These are phyloP conservation scores for Drosophila asahinai DNA, from an alignment of 1,140 invertebrate genomes.

Conservation along the genomic window DNA sequence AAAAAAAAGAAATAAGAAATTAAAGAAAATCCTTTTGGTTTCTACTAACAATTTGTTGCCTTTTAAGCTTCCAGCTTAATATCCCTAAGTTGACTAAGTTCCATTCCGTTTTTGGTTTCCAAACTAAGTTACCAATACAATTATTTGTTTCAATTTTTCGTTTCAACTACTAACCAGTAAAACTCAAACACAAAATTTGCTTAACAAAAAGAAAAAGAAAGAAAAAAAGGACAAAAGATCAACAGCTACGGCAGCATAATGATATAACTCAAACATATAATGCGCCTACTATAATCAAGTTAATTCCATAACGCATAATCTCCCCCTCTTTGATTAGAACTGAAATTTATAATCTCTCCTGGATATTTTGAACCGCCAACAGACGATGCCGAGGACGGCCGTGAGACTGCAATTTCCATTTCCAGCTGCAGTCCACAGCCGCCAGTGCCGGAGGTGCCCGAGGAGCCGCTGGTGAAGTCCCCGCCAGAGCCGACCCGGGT, in stretches of 20 bases:
- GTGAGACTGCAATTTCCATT: conserved; percentile 82
- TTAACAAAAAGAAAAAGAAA: conserved; percentile 50
- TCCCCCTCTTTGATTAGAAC: not conserved
- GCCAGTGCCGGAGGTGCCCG: conserved; percentile 82
- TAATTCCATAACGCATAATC: conserved; percentile 13
- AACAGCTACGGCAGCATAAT: conserved; percentile 62
- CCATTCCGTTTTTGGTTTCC: conserved; percentile 35
- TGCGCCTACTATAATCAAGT: conserved; percentile 52
- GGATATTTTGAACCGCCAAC: conserved; percentile 64
- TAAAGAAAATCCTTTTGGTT: conserved; percentile 40
- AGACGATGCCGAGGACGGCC: conserved; percentile 82
- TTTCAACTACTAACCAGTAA: conserved; percentile 75
- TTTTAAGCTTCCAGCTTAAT: conserved; percentile 79
- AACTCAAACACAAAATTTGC: conserved; percentile 76
- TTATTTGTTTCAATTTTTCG: conserved; percentile 48
- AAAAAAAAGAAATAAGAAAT: conserved; percentile 20
- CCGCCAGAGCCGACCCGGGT: conserved; percentile 96
- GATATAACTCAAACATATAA: conserved; percentile 59
- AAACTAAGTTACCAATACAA: conserved; percentile 40
- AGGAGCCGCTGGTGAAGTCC: conserved; percentile 93
- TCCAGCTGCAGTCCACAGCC: conserved; percentile 84
- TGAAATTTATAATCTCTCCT: conserved; percentile 32
- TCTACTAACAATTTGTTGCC: conserved; percentile 75
- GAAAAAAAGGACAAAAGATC: conserved; percentile 30
- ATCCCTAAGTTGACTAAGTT: conserved; percentile 46